These are phyloP conservation scores for Sciurus vulgaris DNA, from an alignment of 2,797 vertebrate genomes.

Conservation along the genomic window DNA sequence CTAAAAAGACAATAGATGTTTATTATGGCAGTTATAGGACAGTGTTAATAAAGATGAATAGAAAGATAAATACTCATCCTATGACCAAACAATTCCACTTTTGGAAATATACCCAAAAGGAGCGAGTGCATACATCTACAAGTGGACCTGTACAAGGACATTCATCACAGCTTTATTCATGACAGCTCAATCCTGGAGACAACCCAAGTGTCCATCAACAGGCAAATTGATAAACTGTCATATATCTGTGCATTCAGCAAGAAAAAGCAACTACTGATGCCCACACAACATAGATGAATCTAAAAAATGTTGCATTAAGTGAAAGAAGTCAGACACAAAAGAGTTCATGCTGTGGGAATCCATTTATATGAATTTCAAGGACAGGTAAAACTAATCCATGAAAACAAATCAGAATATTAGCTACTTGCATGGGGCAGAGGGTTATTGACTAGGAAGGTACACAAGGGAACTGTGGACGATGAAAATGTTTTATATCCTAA, in stretches of 20 bases:
- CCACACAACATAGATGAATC: background rate
- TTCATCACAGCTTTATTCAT: background rate
- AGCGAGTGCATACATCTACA: background rate
- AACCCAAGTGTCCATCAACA: conserved; percentile 8
- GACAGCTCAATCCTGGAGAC: background rate
- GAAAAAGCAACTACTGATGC: conserved; percentile 33
- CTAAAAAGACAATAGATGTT: background rate
- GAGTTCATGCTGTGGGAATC: background rate
- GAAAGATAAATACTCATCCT: background rate
- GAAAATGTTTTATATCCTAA: conserved; percentile 76
- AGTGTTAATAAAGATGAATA: background rate
- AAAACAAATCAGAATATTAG: conserved; percentile 27
- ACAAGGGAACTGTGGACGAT: conserved; percentile 18
- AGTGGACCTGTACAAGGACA: background rate
- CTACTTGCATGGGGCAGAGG: background rate
- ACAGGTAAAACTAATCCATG: conserved; percentile 43
- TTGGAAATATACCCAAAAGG: conserved; percentile 1
- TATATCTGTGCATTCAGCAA: background rate
- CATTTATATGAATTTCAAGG: conserved; percentile 58
- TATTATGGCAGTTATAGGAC: background rate
- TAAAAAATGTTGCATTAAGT: background rate
- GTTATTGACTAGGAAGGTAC: conserved; percentile 59
- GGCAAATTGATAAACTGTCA: conserved; percentile 1
- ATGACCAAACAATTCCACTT: conserved; percentile 4
- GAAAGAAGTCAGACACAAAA: conserved; percentile 41